Base-by-base conservation (phyloP, 2,888 invertebrate species). In the Pristionchus exspectatus region DNA sequence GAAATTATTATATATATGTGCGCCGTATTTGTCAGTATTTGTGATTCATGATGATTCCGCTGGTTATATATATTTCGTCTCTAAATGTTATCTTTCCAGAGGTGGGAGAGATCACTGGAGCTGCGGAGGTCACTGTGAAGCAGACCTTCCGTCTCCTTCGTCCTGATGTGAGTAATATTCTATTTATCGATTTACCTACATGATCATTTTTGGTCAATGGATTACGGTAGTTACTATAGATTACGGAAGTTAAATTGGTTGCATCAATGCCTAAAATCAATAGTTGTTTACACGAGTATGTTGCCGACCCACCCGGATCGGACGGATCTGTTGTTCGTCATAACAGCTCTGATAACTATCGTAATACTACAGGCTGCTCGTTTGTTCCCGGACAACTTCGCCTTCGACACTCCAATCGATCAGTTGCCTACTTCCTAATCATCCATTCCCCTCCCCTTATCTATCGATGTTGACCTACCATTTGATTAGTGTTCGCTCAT, bases 131-230 rank as follows among this genome's bases (percentile, higher is more conserved):
- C 24, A 99, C 99, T 0, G 98, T 99, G 93, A 96, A 98, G 54
- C 98, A 98, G 95, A 98, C 98, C 0, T 99, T 99, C 96, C 98
- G 98, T 95, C 96, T 98, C 63, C 98, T 99, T 98, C 97, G 98
- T 95, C 98, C 98, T 1, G 90, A 90, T 50, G 90, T 89, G 38
- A 87, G 85, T 38, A 77, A 63, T 88, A 90, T 50, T 77, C 77
- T n/a, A 77, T 77, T 77, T 21, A 24, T 77, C 38, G 74, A 33
- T 30, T 30, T 14, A 9, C 27, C 12, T 50, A 50, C 44, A 10
- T 50, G 44, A 50, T 50, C 24, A 97, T 16, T 77, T 44, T 38
- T 33, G n/a, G 5, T 21, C 33, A 21, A 18, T 59, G 1, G 27
- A 27, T 10, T 66, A 66, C 66, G 66, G 27, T 66, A 66, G n/a